Evolutionary conservation across 1,140 invertebrate species (phyloP).

Genomic region (Procambarus virginalis): DNA sequence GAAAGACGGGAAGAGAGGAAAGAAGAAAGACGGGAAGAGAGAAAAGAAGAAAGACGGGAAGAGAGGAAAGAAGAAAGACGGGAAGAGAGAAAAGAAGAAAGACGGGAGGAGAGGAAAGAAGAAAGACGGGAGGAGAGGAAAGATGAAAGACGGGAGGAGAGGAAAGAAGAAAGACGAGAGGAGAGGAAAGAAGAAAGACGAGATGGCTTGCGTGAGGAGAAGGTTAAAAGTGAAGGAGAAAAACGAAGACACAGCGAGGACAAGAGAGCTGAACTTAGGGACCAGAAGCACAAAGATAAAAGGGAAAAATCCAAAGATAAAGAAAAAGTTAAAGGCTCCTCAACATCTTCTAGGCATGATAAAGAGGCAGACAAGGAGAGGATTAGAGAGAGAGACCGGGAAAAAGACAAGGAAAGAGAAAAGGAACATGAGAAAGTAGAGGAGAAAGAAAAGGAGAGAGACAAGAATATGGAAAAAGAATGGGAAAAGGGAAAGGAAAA

Average conservation of each 20-base stretch:
- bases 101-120: conserved; percentile 44
- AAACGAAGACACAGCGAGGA: conserved; percentile 73
- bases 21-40: conserved; percentile 19
- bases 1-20: not conserved
- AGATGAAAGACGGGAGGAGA: conserved; percentile 38
- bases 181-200: conserved; percentile 50
- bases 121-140: conserved; percentile 24
- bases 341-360: not conserved
- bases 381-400: conserved; percentile 27
- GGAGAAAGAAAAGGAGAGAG: conserved; percentile 39
- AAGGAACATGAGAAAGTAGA: conserved; percentile 37
- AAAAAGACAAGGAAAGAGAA: conserved; percentile 45
- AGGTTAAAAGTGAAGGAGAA: conserved; percentile 67
- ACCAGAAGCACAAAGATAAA: conserved; percentile 68
- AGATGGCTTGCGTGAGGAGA: conserved; percentile 51
- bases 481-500: conserved; percentile 37
- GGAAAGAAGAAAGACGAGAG: conserved; percentile 24
- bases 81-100: conserved; percentile 30
- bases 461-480: conserved; percentile 45
- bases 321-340: conserved; percentile 25
- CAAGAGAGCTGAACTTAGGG: conserved; percentile 66
- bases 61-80: conserved; percentile 31
- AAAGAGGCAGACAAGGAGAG: conserved; percentile 52
- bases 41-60: conserved; percentile 38
- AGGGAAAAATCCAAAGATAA: conserved; percentile 42